Conservation (phyloP, 35 echinoderm and acorn worm genomes). For the Hemicentrotus pulcherrimus region DNA sequence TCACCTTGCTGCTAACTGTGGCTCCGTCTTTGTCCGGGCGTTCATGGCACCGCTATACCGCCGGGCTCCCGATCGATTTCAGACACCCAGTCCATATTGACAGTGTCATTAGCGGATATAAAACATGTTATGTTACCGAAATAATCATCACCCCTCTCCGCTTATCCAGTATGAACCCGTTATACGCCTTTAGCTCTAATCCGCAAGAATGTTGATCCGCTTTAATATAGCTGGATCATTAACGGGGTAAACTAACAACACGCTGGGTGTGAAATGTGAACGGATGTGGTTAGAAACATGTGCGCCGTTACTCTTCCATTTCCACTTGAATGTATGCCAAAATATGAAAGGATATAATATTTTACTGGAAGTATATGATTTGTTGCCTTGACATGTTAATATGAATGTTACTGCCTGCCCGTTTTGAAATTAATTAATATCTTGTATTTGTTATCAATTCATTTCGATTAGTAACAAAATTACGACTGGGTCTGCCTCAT, state of each 20-base stretch:
- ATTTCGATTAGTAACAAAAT: too few species aligned
- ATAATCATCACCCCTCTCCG: neutral
- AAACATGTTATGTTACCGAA: neutral
- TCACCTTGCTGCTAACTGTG: neutral
- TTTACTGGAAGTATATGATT: too few species aligned
- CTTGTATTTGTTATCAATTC: too few species aligned
- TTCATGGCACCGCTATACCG: constrained; percentile 45
- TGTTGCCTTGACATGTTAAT: too few species aligned
- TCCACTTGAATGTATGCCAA: too few species aligned
- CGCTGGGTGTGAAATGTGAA: neutral
- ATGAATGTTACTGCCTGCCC: too few species aligned
- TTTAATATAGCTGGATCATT: constrained; percentile 12
- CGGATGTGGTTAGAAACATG: neutral
- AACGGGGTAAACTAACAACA: neutral
- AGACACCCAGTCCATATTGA: neutral
- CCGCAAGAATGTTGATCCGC: neutral
- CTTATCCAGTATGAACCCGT: neutral
- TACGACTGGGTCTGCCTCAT: too few species aligned
- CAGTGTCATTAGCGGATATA: neutral
- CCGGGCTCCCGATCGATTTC: neutral
- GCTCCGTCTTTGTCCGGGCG: neutral
- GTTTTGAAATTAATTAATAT: too few species aligned
- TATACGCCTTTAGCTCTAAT: neutral
- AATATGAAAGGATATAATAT: too few species aligned
- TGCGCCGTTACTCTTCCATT: too few species aligned